phyloP scores from a whole-genome alignment of 2,113 vertebrate species.

The Suricata suricatta region DNA sequence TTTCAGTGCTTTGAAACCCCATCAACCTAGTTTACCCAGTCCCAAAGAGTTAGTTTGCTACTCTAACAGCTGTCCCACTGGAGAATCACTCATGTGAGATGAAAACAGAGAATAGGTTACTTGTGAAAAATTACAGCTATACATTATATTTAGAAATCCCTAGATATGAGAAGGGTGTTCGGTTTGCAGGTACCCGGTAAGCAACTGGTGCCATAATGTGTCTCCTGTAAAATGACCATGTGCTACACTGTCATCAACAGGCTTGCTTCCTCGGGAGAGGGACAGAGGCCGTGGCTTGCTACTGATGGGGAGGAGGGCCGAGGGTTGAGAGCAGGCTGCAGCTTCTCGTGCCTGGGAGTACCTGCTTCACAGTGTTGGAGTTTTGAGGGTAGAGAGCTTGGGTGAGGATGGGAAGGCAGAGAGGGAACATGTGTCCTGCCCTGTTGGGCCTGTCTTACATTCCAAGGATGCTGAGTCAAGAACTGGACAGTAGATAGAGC shows the following conservation, averaged over 20 bases:
- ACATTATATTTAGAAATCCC: background rate
- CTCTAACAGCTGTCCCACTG: background rate
- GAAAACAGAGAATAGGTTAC: background rate
- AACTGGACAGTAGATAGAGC: background rate
- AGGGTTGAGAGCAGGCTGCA: no score
- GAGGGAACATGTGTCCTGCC: background rate
- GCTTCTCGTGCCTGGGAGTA: background rate
- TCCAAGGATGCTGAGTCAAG: background rate
- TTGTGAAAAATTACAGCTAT: constrained; percentile 18
- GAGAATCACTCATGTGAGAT: background rate
- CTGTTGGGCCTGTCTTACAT: background rate
- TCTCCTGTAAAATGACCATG: background rate
- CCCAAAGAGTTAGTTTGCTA: background rate
- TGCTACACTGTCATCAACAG: background rate
- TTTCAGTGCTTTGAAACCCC: background rate
- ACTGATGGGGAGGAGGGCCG: no score
- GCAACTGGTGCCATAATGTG: background rate
- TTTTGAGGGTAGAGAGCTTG: background rate
- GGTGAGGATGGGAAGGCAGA: background rate
- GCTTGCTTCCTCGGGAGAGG: background rate
- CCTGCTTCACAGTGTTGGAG: background rate
- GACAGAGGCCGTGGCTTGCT: background rate
- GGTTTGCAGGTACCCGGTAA: background rate
- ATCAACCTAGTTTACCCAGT: background rate
- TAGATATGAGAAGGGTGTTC: background rate